Conservation (phyloP, 2,797 vertebrate genomes). For the Hydrophis major region DNA sequence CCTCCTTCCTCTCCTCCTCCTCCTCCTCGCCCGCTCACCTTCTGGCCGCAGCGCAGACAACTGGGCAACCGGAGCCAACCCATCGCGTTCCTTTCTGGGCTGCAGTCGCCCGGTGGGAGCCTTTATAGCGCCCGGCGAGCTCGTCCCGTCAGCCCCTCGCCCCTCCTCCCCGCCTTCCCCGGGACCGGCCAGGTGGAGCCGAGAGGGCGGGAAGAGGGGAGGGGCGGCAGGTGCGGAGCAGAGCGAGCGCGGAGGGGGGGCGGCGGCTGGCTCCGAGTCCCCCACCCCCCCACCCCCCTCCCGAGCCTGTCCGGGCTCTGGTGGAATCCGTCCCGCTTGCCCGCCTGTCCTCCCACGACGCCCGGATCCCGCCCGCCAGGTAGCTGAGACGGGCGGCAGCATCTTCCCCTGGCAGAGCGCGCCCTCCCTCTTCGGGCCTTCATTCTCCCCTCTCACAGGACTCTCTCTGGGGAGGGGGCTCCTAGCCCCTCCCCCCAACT, state of each 20-base stretch:
- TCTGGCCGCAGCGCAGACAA: constrained; percentile 60
- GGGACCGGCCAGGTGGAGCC: not conserved
- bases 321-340: not conserved
- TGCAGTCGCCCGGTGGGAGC: not conserved
- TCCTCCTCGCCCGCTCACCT: constrained; percentile 54
- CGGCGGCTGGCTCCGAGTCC: not conserved
- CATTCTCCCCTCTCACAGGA: too few species aligned
- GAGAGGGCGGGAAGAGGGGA: not conserved
- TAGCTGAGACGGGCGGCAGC: not conserved
- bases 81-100: constrained; percentile 20
- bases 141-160: not conserved
- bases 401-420: not conserved
- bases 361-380: not conserved
- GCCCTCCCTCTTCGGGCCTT: not conserved
- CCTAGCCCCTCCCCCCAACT: not conserved
- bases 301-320: not conserved
- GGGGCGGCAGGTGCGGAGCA: not conserved
- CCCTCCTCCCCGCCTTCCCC: not conserved
- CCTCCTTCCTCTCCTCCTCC: not conserved
- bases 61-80: constrained; percentile 54
- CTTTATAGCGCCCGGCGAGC: constrained; percentile 2
- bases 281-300: not conserved
- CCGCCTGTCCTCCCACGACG: not conserved
- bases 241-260: not conserved
- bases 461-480: not conserved